Evolutionary conservation across 2,113 vertebrate genomes (phyloP).

Genomic region (Periophthalmus modestus): DNA sequence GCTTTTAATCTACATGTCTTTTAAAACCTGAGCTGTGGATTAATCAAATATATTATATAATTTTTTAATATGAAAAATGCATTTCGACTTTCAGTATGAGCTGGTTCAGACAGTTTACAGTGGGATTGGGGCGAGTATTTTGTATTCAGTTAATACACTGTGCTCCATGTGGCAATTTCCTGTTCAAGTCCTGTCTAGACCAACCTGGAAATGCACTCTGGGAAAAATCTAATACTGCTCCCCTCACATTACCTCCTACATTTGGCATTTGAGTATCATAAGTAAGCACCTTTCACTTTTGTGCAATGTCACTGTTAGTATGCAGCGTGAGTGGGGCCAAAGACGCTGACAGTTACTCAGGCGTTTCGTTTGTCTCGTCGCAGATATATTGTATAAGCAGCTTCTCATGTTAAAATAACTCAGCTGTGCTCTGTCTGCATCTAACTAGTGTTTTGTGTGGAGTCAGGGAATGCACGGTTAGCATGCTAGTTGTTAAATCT

Average conservation of each 20-base stretch:
- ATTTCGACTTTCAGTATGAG: conserved; percentile 28
- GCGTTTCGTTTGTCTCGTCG: too few species aligned
- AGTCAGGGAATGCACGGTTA: too few species aligned
- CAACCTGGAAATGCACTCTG: conserved; percentile 53
- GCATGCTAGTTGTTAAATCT: too few species aligned
- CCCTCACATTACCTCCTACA: conserved; percentile 45
- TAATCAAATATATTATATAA: too few species aligned
- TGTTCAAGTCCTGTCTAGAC: conserved; percentile 65
- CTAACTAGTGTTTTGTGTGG: too few species aligned
- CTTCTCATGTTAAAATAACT: too few species aligned
- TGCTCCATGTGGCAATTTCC: conserved; percentile 69
- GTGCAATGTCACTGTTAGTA: conserved; percentile 53
- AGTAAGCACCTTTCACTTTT: background rate
- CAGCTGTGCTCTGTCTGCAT: too few species aligned
- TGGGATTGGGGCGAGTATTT: conserved; percentile 29
- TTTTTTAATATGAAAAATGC: conserved; percentile 7
- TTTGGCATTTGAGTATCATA: conserved; percentile 1
- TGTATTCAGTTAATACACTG: conserved; percentile 63
- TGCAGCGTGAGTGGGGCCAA: conserved; percentile 27
- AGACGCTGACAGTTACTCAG: too few species aligned
- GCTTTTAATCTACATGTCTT: too few species aligned
- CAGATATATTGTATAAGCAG: too few species aligned
- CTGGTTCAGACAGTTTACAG: background rate
- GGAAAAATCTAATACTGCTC: conserved; percentile 1
- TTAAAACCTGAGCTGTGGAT: too few species aligned